Evolutionary conservation across 2,797 vertebrate genomes (phyloP).

Genomic region (Sebastes itinus): DNA sequence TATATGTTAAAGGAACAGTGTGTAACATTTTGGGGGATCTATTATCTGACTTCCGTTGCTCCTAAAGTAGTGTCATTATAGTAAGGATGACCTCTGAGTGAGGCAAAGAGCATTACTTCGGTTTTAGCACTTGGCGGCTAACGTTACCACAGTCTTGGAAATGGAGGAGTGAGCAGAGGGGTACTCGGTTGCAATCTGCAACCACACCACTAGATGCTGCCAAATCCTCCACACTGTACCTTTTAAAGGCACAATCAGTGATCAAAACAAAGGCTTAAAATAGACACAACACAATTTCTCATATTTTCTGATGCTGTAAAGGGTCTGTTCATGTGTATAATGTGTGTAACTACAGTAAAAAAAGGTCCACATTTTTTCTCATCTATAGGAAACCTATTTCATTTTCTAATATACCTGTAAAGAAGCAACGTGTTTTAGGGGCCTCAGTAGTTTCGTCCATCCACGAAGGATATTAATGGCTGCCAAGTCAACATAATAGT

Average conservation of each 20-base stretch:
- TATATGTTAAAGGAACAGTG: neutral
- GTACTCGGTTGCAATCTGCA: no score
- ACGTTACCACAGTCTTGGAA: no score
- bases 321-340: neutral
- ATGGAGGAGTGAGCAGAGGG: no score
- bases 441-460: neutral
- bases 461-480: conserved; percentile 34
- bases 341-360: neutral
- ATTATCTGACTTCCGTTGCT: no score
- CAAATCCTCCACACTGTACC: no score
- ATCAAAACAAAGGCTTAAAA: neutral
- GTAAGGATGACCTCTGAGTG: no score
- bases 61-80: no score
- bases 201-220: no score
- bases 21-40: no score
- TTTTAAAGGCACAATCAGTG: neutral
- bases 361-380: neutral
- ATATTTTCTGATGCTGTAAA: neutral
- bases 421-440: conserved; percentile 7
- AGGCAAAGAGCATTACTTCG: no score
- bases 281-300: neutral
- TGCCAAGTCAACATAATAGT: conserved; percentile 47
- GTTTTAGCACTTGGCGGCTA: no score
- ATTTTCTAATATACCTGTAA: neutral
- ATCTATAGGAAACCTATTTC: neutral